Conservation (phyloP, 2,113 vertebrate genomes). For the Sylvietta virens region DNA sequence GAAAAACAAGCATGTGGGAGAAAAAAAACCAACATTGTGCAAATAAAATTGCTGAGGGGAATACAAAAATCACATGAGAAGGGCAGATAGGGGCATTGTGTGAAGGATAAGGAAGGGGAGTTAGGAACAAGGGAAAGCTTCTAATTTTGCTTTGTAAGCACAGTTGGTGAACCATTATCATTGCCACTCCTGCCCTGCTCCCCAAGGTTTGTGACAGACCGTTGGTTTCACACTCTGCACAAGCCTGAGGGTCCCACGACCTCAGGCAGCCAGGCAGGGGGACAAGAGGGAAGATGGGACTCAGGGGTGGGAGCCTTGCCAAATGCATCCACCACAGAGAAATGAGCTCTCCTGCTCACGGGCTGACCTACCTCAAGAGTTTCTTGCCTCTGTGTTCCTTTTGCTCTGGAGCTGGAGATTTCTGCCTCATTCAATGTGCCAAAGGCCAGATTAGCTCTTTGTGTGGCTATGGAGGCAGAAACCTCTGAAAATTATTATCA, state of each 20-base stretch:
- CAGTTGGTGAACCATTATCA: background rate
- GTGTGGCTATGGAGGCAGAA: background rate
- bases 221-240: fast-evolving
- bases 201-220: background rate
- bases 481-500: background rate
- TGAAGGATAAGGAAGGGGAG: background rate
- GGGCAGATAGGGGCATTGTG: conserved; percentile 9
- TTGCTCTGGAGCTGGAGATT: background rate
- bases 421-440: background rate
- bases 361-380: background rate
- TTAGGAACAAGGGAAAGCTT: background rate
- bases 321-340: background rate
- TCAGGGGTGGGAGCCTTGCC: background rate
- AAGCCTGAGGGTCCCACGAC: fast-evolving
- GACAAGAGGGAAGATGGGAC: background rate
- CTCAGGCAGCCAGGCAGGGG: background rate
- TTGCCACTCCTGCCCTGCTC: background rate
- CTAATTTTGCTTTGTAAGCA: background rate
- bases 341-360: background rate
- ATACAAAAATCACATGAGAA: background rate
- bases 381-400: background rate
- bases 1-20: background rate
- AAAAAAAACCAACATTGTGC: background rate
- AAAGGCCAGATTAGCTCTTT: background rate
- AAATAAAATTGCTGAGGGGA: conserved; percentile 26